A percentile compares a stretch with the other conserved stretches of the same genome.
Evolutionary conservation across 2,113 vertebrate genomes (phyloP).

Genomic region (Thunnus maccoyii): DNA sequence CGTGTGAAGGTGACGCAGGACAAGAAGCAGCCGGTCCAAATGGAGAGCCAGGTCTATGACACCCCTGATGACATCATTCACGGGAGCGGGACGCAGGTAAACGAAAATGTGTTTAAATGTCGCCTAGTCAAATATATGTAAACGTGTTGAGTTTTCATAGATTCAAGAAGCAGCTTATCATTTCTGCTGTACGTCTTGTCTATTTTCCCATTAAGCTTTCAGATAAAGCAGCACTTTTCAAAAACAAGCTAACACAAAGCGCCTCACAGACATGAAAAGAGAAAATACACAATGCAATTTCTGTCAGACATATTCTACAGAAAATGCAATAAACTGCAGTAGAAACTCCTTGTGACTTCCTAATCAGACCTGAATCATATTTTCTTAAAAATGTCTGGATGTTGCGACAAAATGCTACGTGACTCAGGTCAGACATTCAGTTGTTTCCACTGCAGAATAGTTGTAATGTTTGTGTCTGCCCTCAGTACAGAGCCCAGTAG

Average conservation of each 20-base stretch:
- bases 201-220: too few relatives aligned
- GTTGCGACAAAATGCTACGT: neutral
- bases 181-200: too few relatives aligned
- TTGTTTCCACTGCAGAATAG: neutral
- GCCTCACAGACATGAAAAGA: too few relatives aligned
- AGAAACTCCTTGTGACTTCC: too few relatives aligned
- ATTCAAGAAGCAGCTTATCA: too few relatives aligned
- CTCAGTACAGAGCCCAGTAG: neutral
- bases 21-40: constrained; percentile 94
- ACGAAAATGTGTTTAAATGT: neutral
- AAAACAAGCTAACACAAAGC: too few relatives aligned
- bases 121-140: neutral
- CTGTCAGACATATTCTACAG: too few relatives aligned
- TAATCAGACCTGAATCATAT: neutral
- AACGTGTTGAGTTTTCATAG: neutral
- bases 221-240: too few relatives aligned
- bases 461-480: neutral
- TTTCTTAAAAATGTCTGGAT: too few relatives aligned
- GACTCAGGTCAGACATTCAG: neutral
- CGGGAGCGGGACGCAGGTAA: constrained; percentile 92
- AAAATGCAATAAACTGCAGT: too few relatives aligned
- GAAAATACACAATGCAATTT: too few relatives aligned
- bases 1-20: constrained; percentile 96
- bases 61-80: constrained; percentile 96
- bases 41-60: constrained; percentile 95